A percentile compares a stretch with the other conserved stretches of the same genome.
phyloP scores from a whole-genome alignment of 2,113 vertebrate genomes.

The Oreochromis tanganicae region DNA sequence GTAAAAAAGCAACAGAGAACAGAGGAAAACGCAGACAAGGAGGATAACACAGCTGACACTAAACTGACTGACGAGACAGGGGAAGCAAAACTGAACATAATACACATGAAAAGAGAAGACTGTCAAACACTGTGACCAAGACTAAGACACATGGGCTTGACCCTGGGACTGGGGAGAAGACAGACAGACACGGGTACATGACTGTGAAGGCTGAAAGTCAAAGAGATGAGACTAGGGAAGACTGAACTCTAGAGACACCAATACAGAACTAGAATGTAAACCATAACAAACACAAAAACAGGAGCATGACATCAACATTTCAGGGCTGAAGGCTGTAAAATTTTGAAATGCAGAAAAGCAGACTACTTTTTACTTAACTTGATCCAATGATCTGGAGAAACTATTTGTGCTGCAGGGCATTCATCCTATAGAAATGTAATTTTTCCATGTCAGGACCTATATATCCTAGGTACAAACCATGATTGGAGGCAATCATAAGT shows the following conservation, averaged over 20 bases:
- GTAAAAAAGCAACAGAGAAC: not conserved
- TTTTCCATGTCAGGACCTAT: not conserved
- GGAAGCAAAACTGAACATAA: not conserved
- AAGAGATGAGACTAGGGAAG: not conserved
- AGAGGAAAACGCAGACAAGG: not conserved
- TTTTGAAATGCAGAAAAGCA: not conserved
- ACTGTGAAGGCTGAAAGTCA: not conserved
- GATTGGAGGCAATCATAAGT: not conserved
- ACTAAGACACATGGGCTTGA: not conserved
- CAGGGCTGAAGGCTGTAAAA: not conserved
- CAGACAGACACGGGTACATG: not conserved
- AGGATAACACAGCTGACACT: not conserved
- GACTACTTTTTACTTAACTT: not conserved
- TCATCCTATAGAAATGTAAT: not conserved
- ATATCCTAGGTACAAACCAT: not conserved
- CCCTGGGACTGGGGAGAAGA: not conserved
- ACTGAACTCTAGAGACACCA: not conserved
- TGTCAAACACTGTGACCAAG: not conserved
- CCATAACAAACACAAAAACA: not conserved
- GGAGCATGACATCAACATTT: not conserved
- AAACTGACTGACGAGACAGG: not conserved
- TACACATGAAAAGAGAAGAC: not conserved
- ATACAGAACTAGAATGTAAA: not conserved
- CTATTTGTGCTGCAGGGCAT: not conserved
- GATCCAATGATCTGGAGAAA: not conserved